Evolutionary conservation across 2,888 invertebrate genomes (phyloP), one percentile per base, ranked within the genome.

Genomic region (Lamellibrachia satsuma): DNA sequence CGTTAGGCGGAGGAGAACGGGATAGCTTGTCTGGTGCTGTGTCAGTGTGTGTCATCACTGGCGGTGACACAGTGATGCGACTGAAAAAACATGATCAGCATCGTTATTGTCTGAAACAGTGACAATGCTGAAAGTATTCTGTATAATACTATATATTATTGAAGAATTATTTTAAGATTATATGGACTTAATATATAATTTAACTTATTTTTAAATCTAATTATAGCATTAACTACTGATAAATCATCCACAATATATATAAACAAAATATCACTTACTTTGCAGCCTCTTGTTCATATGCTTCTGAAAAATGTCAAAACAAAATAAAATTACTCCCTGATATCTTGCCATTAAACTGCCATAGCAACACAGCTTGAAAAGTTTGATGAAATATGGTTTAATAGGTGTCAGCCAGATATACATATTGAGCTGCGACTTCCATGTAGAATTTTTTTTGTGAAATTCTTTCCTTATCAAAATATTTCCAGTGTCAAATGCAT

Each of bases 1-100:
- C 93, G 8, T 92, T 92, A 27, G 60, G 39, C 8, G 90, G 39
- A 15, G 92, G 22, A 22, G 51, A 52, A 3, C 22, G 52, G 11
- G 91, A 15, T 39, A 91, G 15, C 51, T 91, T 91, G 91, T 52
- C 91, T 52, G 91, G 91, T 15, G 91, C 91, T 27, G 75, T 75
- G 75, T 75, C 75, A 2, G 75, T 75, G 75, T 75, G 75, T 75
- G 75, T 75, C 75, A 75, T 75, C 75, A 75, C 75, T 75, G 75
- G 75, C 2, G 75, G 75, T 75, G 75, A 75, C 75, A 75, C 11
- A 75, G 75, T 75, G 75, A 75, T 15, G 75, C 75, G 75, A 75
- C 75, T 75, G 75, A 75, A 75, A 75, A 75, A 11, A 75, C 55
- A 55, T 1, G 7, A 22, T 11, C 22, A 75, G 75, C 15, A 75